Base-by-base conservation (phyloP, 2,113 vertebrate genomes). In the Hypanus sabinus region DNA sequence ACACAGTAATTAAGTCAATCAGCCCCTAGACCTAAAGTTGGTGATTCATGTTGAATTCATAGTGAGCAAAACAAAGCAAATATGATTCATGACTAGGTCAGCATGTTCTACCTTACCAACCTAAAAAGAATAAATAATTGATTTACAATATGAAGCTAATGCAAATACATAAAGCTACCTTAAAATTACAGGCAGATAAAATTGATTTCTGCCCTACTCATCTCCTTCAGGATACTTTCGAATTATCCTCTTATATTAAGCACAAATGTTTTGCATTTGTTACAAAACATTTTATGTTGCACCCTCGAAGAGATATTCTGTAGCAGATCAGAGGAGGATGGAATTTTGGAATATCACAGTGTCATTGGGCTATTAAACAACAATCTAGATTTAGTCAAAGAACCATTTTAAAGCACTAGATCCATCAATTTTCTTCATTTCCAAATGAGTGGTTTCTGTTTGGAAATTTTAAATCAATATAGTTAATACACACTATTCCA, bases 11-110 rank as follows among this genome's bases (percentile, higher is more conserved):
- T 38, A 93, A 93, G 22, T 36, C 38, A 93, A 73, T 30, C 68
- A 38, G 90, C 46, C 27, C 71, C n/a, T 73, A 38, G 20, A 18
- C 18, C 68, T 27, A 46, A 73, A 46, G 91, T 9, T 70, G 27
- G 22, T 73, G 91, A 93, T 46, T 93, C 91, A 73, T 73, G 71
- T 30, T 93, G 68, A 55, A 75, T 75, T 93, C 91, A 93, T 75
- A 93, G 36, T 55, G 91, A 75, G 65, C 36, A 75, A 92, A 16
- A 24, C 90, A 73, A 71, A 93, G 68, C 71, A 93, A 73, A 55
- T 55, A 55, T 93, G 91, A 93, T 73, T 93, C 91, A 93, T 93
- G 68, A 73, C 36, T 71, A 70, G 70, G n/a, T 70, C 88, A 92
- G 65, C 62, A 91, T n/a, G 81, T 12, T n/a, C 65, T 65, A 92